Evolutionary conservation across 2,888 invertebrate species (phyloP).

Genomic region (Priocnemis perturbator): DNA sequence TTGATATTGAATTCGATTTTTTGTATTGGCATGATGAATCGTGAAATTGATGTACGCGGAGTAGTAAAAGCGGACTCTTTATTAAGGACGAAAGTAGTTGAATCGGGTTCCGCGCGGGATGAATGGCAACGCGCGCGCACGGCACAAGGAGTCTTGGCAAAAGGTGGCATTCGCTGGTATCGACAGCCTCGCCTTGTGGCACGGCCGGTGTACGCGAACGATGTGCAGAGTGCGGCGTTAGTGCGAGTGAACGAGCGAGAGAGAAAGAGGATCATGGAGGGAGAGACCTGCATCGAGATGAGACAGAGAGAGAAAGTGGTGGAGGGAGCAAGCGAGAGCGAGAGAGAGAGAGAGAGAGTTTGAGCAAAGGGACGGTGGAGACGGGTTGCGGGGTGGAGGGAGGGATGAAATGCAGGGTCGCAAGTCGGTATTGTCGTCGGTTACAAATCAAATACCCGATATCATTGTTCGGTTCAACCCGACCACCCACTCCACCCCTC

Average conservation of each 20-base stretch:
- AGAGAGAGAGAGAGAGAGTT: conserved; percentile 27
- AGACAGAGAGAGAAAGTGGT: not conserved
- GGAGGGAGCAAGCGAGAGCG: not conserved
- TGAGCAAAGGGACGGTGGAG: conserved; percentile 25
- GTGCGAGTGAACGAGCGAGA: not conserved
- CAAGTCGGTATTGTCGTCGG: conserved; percentile 74
- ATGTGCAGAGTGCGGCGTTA: not conserved
- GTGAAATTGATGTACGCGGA: too few relatives aligned
- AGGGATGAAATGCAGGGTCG: conserved; percentile 61
- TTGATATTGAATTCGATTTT: too few relatives aligned
- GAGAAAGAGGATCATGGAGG: not conserved
- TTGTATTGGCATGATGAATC: too few relatives aligned
- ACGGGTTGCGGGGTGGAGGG: conserved; percentile 27
- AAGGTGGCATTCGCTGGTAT: conserved; percentile 52
- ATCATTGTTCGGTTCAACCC: conserved; percentile 71
- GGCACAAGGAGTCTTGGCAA: not conserved
- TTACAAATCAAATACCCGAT: conserved; percentile 75
- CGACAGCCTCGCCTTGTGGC: conserved; percentile 48
- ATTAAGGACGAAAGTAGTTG: too few relatives aligned
- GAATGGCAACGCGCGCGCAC: too few relatives aligned
- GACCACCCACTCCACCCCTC: conserved; percentile 50
- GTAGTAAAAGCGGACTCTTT: too few relatives aligned
- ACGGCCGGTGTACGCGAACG: conserved; percentile 13
- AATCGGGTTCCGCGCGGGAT: too few relatives aligned
- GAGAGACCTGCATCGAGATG: not conserved